These are phyloP conservation scores for Conchocele bisecta DNA, from an alignment of 2,888 invertebrate species.

Conservation along the genomic window DNA sequence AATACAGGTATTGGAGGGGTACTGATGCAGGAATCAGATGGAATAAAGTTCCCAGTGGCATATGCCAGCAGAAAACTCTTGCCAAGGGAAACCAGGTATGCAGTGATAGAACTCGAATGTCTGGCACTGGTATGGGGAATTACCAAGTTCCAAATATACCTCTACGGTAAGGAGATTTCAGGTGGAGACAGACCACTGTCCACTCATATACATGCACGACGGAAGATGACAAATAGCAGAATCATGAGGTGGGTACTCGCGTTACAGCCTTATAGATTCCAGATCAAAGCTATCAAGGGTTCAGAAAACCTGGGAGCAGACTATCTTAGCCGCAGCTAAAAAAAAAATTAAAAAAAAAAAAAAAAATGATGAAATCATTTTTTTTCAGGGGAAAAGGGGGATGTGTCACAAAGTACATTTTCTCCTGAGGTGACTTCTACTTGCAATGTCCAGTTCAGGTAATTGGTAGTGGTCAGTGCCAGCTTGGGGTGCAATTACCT, in stretches of 20 bases:
- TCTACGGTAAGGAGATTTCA: conserved; percentile 52
- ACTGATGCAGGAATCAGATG: conserved; percentile 54
- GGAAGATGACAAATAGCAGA: conserved; percentile 41
- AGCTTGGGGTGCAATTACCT: too few relatives aligned
- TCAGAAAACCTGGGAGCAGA: conserved; percentile 31
- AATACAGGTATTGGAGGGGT: conserved; percentile 47
- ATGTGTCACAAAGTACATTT: too few relatives aligned
- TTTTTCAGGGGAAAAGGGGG: too few relatives aligned
- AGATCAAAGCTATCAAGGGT: conserved; percentile 38
- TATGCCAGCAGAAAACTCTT: conserved; percentile 58
- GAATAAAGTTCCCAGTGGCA: conserved; percentile 36
- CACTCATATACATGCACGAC: conserved; percentile 43
- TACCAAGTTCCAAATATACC: conserved; percentile 45
- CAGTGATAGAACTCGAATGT: conserved; percentile 58
- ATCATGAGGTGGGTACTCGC: conserved; percentile 57
- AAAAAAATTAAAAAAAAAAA: too few relatives aligned
- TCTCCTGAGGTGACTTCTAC: too few relatives aligned
- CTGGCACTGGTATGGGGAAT: conserved; percentile 54
- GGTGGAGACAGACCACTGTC: conserved; percentile 57
- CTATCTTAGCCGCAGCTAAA: too few relatives aligned
- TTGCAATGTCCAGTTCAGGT: too few relatives aligned
- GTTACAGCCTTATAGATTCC: conserved; percentile 38
- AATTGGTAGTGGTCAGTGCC: too few relatives aligned
- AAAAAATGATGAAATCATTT: too few relatives aligned
- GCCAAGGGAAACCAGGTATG: conserved; percentile 40